These are phyloP conservation scores for Salvelinus fontinalis DNA, from an alignment of 2,113 vertebrate species.

Conservation along the genomic window DNA sequence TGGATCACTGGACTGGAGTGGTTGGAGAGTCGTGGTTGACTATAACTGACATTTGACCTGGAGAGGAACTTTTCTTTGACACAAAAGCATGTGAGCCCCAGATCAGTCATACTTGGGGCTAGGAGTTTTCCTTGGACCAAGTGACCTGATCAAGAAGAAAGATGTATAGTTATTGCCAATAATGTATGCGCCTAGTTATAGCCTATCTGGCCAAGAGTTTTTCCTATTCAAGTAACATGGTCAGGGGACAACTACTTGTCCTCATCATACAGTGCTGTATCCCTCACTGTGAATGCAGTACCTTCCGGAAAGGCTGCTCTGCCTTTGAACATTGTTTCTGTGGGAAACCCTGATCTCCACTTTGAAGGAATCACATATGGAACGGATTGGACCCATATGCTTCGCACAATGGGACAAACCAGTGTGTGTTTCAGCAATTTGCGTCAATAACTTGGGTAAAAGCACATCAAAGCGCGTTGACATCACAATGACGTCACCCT, in stretches of 20 bases:
- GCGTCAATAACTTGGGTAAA: conserved; percentile 68
- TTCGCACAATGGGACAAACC: conserved; percentile 63
- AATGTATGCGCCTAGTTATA: no score
- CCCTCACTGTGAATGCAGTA: no score
- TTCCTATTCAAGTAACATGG: no score
- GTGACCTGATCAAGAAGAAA: no score
- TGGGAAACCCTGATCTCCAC: conserved; percentile 61
- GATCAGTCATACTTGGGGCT: no score
- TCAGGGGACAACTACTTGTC: no score
- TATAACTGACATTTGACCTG: background rate
- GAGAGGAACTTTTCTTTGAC: background rate
- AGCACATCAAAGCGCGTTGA: conserved; percentile 57
- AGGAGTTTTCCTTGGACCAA: no score
- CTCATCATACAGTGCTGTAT: no score
- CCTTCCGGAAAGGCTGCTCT: no score
- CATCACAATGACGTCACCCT: conserved; percentile 33
- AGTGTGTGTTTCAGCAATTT: conserved; percentile 62
- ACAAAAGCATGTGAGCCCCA: background rate
- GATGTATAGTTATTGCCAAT: no score
- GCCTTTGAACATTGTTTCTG: no score
- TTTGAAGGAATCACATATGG: conserved; percentile 68
- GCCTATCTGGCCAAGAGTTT: no score
- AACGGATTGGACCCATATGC: conserved; percentile 69
- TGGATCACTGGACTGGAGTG: conserved; percentile 32
- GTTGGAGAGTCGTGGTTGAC: background rate